A percentile compares a stretch with the other conserved stretches of the same genome.
Conservation (phyloP, 2,888 invertebrate genomes). For the Hypsopygia costalis region DNA sequence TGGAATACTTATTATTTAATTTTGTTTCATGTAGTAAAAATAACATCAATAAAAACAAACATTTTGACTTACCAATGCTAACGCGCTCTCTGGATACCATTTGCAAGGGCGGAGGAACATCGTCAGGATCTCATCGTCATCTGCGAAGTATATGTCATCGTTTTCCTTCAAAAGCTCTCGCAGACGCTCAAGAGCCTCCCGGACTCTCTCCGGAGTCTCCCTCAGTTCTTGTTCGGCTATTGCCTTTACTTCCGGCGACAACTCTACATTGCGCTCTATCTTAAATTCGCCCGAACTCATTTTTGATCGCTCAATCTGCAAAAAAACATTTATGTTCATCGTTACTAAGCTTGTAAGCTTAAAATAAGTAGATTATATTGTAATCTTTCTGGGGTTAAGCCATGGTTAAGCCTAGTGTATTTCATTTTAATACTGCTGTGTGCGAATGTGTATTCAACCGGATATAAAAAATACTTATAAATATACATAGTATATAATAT, state of each 20-base stretch:
- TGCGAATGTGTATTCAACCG: too few relatives aligned
- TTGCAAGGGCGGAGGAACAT: conserved; percentile 91
- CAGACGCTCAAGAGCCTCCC: conserved; percentile 81
- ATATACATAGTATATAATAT: too few relatives aligned
- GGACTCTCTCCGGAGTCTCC: conserved; percentile 85
- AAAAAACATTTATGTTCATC: conserved; percentile 12
- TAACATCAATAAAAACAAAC: too few relatives aligned
- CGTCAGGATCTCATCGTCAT: conserved; percentile 88
- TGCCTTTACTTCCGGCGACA: conserved; percentile 78
- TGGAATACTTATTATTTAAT: too few relatives aligned
- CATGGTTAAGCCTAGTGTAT: too few relatives aligned
- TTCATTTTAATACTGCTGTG: too few relatives aligned
- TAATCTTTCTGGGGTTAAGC: too few relatives aligned
- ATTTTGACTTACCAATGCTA: conserved; percentile 83
- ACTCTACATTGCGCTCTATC: conserved; percentile 80
- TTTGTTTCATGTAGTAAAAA: too few relatives aligned
- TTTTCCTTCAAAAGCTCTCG: conserved; percentile 84
- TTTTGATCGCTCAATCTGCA: conserved; percentile 35
- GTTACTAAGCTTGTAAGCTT: too few relatives aligned
- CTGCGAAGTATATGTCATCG: conserved; percentile 83
- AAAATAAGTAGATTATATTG: too few relatives aligned
- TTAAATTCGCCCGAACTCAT: conserved; percentile 75
- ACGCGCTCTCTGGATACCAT: conserved; percentile 90
- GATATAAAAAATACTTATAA: too few relatives aligned
- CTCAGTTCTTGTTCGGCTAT: conserved; percentile 83